Percentiles rank a stretch among this genome's conserved stretches.
Evolutionary conservation across 2,113 vertebrate species (phyloP).

Genomic region (Entomyzon cyanotis): DNA sequence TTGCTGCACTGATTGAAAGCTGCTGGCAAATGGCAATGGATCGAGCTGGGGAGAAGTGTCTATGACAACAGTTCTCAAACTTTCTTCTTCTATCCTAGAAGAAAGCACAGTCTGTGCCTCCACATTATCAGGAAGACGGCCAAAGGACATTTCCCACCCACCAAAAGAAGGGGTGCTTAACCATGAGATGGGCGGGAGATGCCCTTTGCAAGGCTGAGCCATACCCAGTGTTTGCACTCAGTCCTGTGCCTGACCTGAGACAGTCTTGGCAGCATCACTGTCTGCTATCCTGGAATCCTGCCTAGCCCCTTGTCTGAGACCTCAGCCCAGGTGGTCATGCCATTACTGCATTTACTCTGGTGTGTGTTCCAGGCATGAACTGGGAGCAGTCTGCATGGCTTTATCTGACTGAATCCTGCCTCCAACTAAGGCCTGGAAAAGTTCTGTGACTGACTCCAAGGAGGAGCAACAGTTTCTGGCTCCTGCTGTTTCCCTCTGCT

Average conservation of each 20-base stretch:
- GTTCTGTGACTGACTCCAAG: not conserved
- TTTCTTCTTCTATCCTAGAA: constrained; percentile 28
- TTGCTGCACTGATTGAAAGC: constrained; percentile 63
- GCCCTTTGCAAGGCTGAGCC: not conserved
- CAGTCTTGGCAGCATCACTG: not conserved
- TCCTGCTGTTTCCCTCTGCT: not conserved
- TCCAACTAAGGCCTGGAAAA: not conserved
- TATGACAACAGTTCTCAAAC: constrained; percentile 63
- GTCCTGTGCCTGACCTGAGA: not conserved
- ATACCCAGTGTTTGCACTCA: not conserved
- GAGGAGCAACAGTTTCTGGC: not conserved
- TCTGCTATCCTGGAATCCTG: not conserved
- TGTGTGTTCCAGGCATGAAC: not conserved
- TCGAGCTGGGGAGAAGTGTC: constrained; percentile 44
- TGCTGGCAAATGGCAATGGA: constrained; percentile 65
- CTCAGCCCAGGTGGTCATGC: not conserved
- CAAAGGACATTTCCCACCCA: constrained; percentile 44
- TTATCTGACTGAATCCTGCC: not conserved
- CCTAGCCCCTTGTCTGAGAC: not conserved
- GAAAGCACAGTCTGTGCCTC: constrained; percentile 53
- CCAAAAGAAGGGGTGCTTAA: not conserved
- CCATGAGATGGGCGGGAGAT: not conserved
- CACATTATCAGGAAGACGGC: not conserved
- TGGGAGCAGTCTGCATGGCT: not conserved
- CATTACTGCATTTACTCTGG: not conserved